A percentile compares a stretch with the other conserved stretches of the same genome.
phyloP scores from a whole-genome alignment of 2,888 invertebrate species.

The Drosophila diplacantha region DNA sequence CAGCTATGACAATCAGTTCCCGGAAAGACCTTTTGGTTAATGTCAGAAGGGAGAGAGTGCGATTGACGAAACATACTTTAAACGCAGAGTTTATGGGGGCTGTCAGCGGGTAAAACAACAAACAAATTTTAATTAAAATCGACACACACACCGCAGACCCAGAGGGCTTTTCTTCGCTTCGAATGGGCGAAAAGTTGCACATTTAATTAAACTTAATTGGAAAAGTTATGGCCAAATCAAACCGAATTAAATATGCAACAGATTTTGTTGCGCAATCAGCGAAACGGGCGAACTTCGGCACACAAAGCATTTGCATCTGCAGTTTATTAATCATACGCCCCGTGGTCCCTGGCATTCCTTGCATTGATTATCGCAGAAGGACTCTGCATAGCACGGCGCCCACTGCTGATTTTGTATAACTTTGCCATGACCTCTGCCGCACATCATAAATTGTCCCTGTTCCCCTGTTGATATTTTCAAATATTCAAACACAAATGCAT shows the following conservation, averaged over 20 bases:
- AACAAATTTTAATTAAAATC: constrained; percentile 43
- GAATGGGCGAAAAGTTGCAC: constrained; percentile 41
- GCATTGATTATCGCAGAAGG: constrained; percentile 30
- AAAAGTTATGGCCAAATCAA: constrained; percentile 67
- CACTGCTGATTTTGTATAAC: constrained; percentile 46
- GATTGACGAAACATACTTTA: constrained; percentile 16
- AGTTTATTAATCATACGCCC: constrained; percentile 57
- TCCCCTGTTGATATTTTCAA: constrained; percentile 44
- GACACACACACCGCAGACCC: constrained; percentile 22
- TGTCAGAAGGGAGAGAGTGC: neutral
- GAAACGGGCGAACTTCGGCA: constrained; percentile 24
- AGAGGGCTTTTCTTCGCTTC: constrained; percentile 18
- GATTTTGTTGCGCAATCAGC: constrained; percentile 57
- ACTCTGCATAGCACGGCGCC: constrained; percentile 8
- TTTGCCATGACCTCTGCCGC: constrained; percentile 60
- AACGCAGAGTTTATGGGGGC: constrained; percentile 9
- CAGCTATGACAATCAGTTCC: constrained; percentile 32
- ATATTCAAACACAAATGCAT: constrained; percentile 65
- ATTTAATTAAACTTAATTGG: constrained; percentile 69
- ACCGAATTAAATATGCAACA: constrained; percentile 66
- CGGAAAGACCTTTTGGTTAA: neutral
- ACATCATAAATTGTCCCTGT: constrained; percentile 53
- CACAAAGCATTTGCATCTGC: constrained; percentile 31
- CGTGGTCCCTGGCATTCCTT: constrained; percentile 39
- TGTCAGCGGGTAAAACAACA: constrained; percentile 27